Evolutionary conservation across 2,113 vertebrate species (phyloP).

Genomic region (Lichenostomus cassidix): DNA sequence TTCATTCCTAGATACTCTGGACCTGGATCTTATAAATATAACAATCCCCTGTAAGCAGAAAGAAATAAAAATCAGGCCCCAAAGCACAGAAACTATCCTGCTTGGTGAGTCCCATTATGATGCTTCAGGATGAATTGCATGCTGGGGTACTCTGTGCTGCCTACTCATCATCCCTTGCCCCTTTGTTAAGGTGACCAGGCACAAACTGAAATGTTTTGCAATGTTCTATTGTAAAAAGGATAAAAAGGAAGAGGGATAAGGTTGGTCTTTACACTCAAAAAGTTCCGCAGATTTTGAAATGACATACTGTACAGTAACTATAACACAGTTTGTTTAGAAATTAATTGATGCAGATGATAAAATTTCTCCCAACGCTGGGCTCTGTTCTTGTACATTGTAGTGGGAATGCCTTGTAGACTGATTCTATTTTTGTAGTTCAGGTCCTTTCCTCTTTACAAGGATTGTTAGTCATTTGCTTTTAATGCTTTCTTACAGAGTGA

Average conservation of each 20-base stretch:
- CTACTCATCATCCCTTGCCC: neutral
- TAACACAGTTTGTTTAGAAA: conserved; percentile 48
- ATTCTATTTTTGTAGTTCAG: conserved; percentile 65
- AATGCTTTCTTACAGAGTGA: conserved; percentile 77
- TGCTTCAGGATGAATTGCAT: neutral
- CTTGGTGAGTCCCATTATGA: neutral
- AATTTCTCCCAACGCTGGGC: conserved; percentile 23
- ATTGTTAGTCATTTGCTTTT: conserved; percentile 69
- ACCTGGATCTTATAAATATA: neutral
- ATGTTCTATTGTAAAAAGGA: neutral
- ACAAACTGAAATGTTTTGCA: neutral
- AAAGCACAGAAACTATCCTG: neutral
- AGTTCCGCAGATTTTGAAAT: neutral
- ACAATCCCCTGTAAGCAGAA: neutral
- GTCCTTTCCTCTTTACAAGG: conserved; percentile 16
- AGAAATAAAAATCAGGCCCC: neutral
- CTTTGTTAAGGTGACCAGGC: neutral
- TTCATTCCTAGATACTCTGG: neutral
- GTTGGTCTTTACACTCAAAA: neutral
- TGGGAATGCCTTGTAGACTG: conserved; percentile 58
- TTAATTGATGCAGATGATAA: conserved; percentile 49
- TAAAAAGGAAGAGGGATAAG: conserved; percentile 2
- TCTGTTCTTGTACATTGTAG: conserved; percentile 51
- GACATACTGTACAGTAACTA: conserved; percentile 6
- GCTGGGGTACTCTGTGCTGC: neutral